Conservation (phyloP, 2,888 invertebrate genomes). For the Drosophila vallismaia region DNA sequence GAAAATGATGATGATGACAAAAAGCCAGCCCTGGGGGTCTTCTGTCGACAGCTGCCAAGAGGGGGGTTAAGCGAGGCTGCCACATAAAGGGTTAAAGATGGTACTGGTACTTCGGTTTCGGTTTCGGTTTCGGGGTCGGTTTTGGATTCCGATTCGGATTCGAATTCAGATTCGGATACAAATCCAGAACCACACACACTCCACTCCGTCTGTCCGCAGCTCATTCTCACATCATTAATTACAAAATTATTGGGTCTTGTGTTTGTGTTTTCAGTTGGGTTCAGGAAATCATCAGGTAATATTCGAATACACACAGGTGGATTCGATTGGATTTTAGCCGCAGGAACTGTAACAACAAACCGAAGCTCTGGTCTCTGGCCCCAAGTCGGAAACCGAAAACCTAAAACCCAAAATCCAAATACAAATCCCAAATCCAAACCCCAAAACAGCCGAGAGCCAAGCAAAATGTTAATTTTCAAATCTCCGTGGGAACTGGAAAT, state of each 20-base stretch:
- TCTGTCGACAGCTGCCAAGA: conserved; percentile 3
- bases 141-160: not conserved
- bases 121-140: not conserved
- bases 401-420: conserved; percentile 6
- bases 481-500: conserved; percentile 80
- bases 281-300: conserved; percentile 17
- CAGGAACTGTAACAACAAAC: conserved; percentile 73
- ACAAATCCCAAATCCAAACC: conserved; percentile 25
- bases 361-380: conserved; percentile 12
- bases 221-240: conserved; percentile 81
- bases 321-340: conserved; percentile 53
- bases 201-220: conserved; percentile 53
- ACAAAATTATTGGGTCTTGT: conserved; percentile 71
- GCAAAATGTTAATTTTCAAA: conserved; percentile 79
- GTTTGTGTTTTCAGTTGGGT: conserved; percentile 5
- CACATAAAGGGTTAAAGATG: conserved; percentile 60
- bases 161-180: not conserved
- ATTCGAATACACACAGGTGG: conserved; percentile 46
- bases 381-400: conserved; percentile 9
- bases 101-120: no score
- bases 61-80: no score
- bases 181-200: conserved; percentile 6
- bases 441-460: conserved; percentile 36
- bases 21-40: conserved; percentile 71
- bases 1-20: conserved; percentile 66